These are phyloP conservation scores for Perizoma affinitatum DNA, from an alignment of 2,888 invertebrate genomes.

Conservation along the genomic window DNA sequence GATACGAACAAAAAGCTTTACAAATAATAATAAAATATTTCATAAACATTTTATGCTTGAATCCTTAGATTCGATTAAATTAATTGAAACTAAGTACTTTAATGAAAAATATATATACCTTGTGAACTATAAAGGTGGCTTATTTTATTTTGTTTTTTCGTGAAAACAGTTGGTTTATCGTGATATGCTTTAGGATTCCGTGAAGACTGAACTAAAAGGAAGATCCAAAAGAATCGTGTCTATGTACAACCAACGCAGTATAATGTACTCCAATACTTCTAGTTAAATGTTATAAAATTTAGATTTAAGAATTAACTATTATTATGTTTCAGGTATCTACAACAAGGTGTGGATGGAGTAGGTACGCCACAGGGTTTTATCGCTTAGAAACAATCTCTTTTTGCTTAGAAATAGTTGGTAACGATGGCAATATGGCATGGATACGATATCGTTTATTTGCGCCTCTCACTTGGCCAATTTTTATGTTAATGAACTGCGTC, in stretches of 20 bases:
- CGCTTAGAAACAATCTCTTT: too few species aligned
- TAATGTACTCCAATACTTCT: too few species aligned
- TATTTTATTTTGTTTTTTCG: slow-evolving; percentile 4
- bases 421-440: not conserved
- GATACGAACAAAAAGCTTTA: not conserved
- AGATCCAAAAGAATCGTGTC: too few species aligned
- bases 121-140: not conserved
- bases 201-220: not conserved
- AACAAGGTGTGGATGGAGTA: too few species aligned
- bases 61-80: not conserved
- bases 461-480: slow-evolving; percentile 13
- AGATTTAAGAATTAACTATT: too few species aligned
- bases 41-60: not conserved
- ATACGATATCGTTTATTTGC: not conserved
- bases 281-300: too few species aligned
- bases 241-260: too few species aligned
- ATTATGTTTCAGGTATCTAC: too few species aligned
- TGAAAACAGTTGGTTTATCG: slow-evolving; percentile 11
- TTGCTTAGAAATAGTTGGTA: not conserved
- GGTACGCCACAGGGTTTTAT: too few species aligned
- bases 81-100: not conserved
- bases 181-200: slow-evolving; percentile 9
- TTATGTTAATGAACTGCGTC: slow-evolving; percentile 23
- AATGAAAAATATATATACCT: not conserved
- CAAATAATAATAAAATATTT: not conserved